Conservation (phyloP, 2,888 invertebrate genomes). For the Rhagonycha fulva region DNA sequence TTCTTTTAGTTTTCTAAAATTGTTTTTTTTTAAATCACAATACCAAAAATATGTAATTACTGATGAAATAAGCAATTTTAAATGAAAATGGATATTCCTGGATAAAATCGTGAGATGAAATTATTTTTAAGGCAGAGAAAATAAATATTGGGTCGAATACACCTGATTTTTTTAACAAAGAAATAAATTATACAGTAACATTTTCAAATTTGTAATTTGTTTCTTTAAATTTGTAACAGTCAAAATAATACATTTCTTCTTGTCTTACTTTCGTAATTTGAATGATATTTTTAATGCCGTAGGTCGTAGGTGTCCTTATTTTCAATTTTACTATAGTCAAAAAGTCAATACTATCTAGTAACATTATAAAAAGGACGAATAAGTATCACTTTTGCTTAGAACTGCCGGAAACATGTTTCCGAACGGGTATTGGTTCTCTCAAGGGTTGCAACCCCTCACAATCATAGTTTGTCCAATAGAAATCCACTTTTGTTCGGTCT, state of each 20-base stretch:
- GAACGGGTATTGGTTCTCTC: background rate
- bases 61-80: too few relatives aligned
- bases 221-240: background rate
- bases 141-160: too few relatives aligned
- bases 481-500: background rate
- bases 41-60: too few relatives aligned
- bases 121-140: too few relatives aligned
- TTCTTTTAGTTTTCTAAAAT: too few relatives aligned
- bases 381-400: background rate
- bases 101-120: too few relatives aligned
- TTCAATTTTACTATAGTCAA: background rate
- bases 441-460: background rate
- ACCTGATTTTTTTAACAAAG: too few relatives aligned
- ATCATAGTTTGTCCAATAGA: background rate
- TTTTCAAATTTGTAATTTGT: too few relatives aligned
- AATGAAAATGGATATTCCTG: too few relatives aligned
- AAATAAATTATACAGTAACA: too few relatives aligned
- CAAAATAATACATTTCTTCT: background rate
- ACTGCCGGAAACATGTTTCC: background rate
- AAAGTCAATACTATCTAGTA: background rate
- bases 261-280: background rate
- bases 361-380: background rate
- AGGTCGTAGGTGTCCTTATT: background rate
- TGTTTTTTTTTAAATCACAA: too few relatives aligned
- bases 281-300: background rate